A percentile compares a stretch with the other conserved stretches of the same genome.
Evolutionary conservation across 2,888 invertebrate genomes (phyloP).

Genomic region (Orthonychiurus folsomi): DNA sequence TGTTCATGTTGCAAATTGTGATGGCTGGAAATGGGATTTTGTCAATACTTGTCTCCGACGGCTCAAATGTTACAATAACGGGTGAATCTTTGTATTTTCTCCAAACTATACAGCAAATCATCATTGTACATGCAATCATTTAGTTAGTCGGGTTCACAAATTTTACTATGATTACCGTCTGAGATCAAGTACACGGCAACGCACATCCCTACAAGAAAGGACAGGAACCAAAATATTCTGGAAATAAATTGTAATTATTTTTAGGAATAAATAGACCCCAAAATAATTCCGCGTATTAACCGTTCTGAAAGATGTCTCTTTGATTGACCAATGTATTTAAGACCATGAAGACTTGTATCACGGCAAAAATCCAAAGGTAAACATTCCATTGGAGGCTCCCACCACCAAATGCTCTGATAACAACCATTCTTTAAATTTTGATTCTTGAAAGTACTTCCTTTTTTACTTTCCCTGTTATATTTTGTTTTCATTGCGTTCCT

Average conservation of each 20-base stretch:
- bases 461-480: neutral
- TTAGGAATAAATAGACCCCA: neutral
- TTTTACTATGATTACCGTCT: constrained; percentile 11
- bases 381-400: constrained; percentile 17
- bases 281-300: constrained; percentile 19
- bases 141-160: neutral
- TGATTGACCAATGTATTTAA: constrained; percentile 33
- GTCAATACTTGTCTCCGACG: constrained; percentile 57
- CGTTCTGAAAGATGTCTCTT: constrained; percentile 32
- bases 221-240: constrained; percentile 36
- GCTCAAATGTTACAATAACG: constrained; percentile 68
- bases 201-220: constrained; percentile 25
- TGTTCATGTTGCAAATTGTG: constrained; percentile 76
- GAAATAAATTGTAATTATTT: neutral
- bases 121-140: constrained; percentile 24
- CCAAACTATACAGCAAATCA: constrained; percentile 21
- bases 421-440: neutral
- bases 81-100: constrained; percentile 62
- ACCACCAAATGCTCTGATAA: neutral
- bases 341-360: constrained; percentile 18
- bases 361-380: constrained; percentile 30
- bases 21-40: constrained; percentile 72
- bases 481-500: neutral
- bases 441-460: neutral
- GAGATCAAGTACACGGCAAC: constrained; percentile 33